These are phyloP conservation scores for Drosophila subsilvestris DNA, from an alignment of 2,888 invertebrate species.

Conservation along the genomic window DNA sequence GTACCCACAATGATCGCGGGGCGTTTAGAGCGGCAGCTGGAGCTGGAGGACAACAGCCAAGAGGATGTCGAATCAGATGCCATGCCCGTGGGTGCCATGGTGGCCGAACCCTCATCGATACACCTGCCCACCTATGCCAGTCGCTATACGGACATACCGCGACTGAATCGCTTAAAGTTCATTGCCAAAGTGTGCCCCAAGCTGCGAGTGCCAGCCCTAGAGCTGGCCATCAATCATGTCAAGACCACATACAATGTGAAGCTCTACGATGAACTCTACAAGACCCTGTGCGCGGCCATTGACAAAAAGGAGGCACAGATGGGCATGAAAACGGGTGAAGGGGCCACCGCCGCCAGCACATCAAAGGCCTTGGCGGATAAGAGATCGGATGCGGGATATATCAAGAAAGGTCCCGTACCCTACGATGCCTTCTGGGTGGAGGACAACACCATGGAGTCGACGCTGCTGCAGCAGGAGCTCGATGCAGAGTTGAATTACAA, in stretches of 20 bases:
- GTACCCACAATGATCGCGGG: not conserved
- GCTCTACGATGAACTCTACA: slow-evolving; percentile 60
- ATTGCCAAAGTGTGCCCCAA: slow-evolving; percentile 67
- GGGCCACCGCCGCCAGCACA: not conserved
- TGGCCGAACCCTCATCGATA: slow-evolving; percentile 27
- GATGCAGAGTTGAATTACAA: slow-evolving; percentile 67
- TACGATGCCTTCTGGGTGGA: slow-evolving; percentile 66
- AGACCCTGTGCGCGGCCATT: slow-evolving; percentile 39
- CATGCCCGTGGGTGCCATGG: not conserved
- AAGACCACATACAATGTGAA: slow-evolving; percentile 63
- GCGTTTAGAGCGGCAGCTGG: not conserved
- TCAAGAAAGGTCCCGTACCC: slow-evolving; percentile 5
- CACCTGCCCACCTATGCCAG: slow-evolving; percentile 53
- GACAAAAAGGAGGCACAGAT: not conserved
- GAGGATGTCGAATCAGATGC: not conserved
- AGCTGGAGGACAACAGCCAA: not conserved
- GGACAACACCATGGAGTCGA: slow-evolving; percentile 63
- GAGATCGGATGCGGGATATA: not conserved
- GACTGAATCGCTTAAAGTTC: slow-evolving; percentile 56
- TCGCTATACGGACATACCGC: slow-evolving; percentile 53
- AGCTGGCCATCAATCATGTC: slow-evolving; percentile 61
- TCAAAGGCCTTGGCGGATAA: slow-evolving; percentile 17
- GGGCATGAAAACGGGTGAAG: not conserved
- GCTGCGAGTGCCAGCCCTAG: slow-evolving; percentile 54
- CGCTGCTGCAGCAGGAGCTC: slow-evolving; percentile 62